Evolutionary conservation across 1,140 invertebrate genomes (phyloP).

Genomic region (Caenorhabditis elegans): DNA sequence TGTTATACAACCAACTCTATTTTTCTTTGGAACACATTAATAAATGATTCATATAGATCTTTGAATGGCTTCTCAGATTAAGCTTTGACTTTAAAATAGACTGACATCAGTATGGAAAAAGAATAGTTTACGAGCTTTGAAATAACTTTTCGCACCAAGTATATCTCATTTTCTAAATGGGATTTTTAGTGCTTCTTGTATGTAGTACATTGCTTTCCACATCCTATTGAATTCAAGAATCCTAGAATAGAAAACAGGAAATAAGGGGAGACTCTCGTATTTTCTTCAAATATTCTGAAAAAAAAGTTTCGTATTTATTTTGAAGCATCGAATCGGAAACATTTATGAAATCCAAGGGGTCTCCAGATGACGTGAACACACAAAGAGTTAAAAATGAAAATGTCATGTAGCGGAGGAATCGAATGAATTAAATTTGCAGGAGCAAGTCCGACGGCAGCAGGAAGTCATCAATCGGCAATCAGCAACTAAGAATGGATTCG

Average conservation of each 20-base stretch:
- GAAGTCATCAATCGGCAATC: constrained; percentile 26
- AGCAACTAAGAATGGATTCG: constrained; percentile 28
- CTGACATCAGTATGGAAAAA: background rate
- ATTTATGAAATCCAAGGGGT: too few species aligned
- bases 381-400: too few species aligned
- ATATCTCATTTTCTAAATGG: constrained; percentile 11
- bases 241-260: constrained; percentile 6
- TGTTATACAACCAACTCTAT: too few species aligned
- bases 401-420: background rate
- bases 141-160: background rate
- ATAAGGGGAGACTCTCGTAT: background rate
- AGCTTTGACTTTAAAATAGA: background rate
- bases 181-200: background rate
- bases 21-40: too few species aligned
- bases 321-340: background rate
- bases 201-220: background rate
- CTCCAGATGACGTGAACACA: too few species aligned
- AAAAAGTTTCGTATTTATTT: too few species aligned
- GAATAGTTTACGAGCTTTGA: background rate
- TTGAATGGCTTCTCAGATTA: too few species aligned
- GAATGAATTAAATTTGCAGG: constrained; percentile 10
- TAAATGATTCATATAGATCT: too few species aligned
- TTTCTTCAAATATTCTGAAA: too few species aligned
- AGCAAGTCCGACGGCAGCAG: constrained; percentile 40
- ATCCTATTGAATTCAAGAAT: too few species aligned